Base-by-base conservation (phyloP, 2,888 invertebrate genomes). In the Apotomis capreana region DNA sequence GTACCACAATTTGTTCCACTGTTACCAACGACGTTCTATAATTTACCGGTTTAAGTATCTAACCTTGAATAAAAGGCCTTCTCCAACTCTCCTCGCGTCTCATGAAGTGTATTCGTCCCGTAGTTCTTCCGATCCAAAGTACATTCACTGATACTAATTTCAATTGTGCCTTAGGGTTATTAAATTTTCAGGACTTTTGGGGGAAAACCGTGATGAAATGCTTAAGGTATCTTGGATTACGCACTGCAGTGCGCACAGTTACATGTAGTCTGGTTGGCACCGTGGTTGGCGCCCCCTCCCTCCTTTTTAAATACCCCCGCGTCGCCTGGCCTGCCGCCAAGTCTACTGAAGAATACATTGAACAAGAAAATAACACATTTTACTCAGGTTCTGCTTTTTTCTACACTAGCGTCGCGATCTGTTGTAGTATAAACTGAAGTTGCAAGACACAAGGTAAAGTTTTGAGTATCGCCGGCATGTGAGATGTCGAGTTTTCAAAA, bases 331-430 rank as follows among this genome's bases (percentile, higher is more conserved):
- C 44, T 54, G 8, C 3, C 40, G 71, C 71, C 71, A 71, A 62
- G 36, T 55, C 67, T 67, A n/a, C 67, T 61, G 40, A 68, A 67
- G 40, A 71, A 71, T 67, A 58, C 71, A 71, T 51, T 52, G 58
- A 63, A 36, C 40, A 46, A 63, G 40, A 70, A 64, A 67, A 46
- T 26, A 55, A n/a, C 60, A 55, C 58, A 52, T 58, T 69, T 70
- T 37, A 9, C 4, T 54, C 51, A 51, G 37, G 40, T 15, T 44
- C 52, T 62, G 63, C 58, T 37, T 52, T 44, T 10, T 36, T 57
- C 9, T 51, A 10, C 15, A 51, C n/a, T 57, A 37, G n/a, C 37
- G 15, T 36, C 44, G 54, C 46, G 36, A 37, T 15, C 12, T 10
- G 0, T 60, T 15, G 15, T n/a, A 46, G 36, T 68, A 57, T 46